Evolutionary conservation across 2,113 vertebrate species (phyloP).

Genomic region (Pseudopodoces humilis): DNA sequence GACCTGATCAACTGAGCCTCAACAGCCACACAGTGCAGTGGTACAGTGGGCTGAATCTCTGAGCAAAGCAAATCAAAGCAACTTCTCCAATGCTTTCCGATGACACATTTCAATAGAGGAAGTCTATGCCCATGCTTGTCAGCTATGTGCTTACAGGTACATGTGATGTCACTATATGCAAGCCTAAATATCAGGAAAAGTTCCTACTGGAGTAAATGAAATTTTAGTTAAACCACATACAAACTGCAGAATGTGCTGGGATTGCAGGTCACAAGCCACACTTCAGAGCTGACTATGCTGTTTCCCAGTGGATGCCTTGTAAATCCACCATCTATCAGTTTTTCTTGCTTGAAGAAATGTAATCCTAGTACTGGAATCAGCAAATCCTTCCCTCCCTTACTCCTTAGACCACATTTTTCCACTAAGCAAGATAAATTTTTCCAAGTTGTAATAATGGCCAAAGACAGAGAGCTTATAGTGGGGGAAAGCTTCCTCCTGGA

Average conservation of each 20-base stretch:
- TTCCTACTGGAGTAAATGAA: neutral
- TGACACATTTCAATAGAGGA: neutral
- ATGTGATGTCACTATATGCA: neutral
- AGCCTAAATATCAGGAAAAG: neutral
- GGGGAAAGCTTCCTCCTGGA: neutral
- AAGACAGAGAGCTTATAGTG: neutral
- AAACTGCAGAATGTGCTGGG: slow-evolving; percentile 48
- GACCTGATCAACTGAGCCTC: neutral
- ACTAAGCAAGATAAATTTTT: slow-evolving; percentile 31
- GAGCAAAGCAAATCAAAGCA: neutral
- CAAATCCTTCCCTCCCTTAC: slow-evolving; percentile 21
- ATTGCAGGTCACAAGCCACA: slow-evolving; percentile 30
- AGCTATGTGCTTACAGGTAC: neutral
- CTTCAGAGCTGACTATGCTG: neutral
- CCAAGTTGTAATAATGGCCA: neutral
- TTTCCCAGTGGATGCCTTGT: neutral
- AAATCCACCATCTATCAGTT: slow-evolving; percentile 49
- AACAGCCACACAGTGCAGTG: neutral
- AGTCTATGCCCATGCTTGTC: neutral
- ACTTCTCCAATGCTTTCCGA: neutral
- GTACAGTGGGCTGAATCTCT: neutral
- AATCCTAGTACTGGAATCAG: slow-evolving; percentile 19
- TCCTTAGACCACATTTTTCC: neutral
- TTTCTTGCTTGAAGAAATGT: slow-evolving; percentile 13
- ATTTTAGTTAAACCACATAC: neutral